Evolutionary conservation across 2,797 vertebrate species (phyloP).

Genomic region (Danio tinwini): DNA sequence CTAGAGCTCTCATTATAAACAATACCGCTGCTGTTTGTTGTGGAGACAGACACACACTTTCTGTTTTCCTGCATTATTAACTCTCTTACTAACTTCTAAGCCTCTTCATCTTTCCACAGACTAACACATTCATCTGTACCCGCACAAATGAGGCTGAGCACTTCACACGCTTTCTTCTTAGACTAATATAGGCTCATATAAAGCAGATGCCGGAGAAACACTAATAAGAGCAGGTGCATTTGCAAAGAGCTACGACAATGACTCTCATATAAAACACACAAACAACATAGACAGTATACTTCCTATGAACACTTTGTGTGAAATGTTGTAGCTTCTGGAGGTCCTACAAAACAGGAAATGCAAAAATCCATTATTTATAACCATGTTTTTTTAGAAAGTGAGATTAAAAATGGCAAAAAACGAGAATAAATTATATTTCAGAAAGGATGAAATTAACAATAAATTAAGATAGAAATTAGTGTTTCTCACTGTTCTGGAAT

Average conservation of each 20-base stretch:
- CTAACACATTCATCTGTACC: conserved; percentile 22
- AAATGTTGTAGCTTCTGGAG: too few species aligned
- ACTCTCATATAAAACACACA: background rate
- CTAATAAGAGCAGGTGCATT: background rate
- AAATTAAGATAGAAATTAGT: conserved; percentile 1
- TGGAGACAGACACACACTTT: background rate
- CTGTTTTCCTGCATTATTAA: conserved; percentile 36
- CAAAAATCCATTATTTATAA: too few species aligned
- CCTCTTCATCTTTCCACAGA: background rate
- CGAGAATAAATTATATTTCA: background rate
- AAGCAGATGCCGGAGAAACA: background rate
- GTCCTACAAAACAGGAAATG: too few species aligned
- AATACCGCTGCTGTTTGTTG: conserved; percentile 23
- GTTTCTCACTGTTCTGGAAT: background rate
- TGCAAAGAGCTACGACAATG: background rate
- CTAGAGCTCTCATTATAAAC: conserved; percentile 43
- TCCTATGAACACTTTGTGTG: too few species aligned
- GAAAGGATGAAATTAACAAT: background rate
- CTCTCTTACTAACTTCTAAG: conserved; percentile 12
- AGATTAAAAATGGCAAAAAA: too few species aligned
- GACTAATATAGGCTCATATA: background rate
- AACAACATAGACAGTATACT: too few species aligned
- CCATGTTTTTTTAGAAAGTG: too few species aligned
- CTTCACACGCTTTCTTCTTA: background rate
- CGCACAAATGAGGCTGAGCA: background rate